Evolutionary conservation across 2,113 vertebrate species (phyloP).

Genomic region (Helogale parvula): DNA sequence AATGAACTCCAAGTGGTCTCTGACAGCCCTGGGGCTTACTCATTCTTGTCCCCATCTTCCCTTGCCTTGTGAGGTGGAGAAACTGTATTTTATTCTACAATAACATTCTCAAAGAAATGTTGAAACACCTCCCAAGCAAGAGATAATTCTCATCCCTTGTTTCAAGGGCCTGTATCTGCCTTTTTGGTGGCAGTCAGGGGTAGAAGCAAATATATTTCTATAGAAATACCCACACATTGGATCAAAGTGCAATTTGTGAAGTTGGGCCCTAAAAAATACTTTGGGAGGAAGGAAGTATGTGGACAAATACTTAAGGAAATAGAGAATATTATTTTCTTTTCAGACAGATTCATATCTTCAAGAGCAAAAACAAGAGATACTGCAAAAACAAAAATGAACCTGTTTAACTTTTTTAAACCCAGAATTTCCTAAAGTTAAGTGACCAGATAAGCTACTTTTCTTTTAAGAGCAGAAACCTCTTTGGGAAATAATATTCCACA

Average conservation of each 20-base stretch:
- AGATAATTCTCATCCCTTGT: background rate
- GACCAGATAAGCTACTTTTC: background rate
- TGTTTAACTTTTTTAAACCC: background rate
- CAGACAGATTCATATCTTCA: background rate
- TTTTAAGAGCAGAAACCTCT: background rate
- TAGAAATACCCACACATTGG: background rate
- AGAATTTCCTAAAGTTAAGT: background rate
- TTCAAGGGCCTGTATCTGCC: background rate
- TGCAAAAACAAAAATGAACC: background rate
- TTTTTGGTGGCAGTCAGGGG: background rate
- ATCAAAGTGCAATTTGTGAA: background rate
- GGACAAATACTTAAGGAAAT: background rate
- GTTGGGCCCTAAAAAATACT: background rate
- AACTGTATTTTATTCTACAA: background rate
- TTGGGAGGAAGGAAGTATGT: background rate
- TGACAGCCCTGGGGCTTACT: background rate
- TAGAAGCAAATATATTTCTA: background rate
- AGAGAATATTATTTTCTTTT: background rate
- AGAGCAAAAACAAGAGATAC: background rate
- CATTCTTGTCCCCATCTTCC: background rate
- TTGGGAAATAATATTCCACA: background rate
- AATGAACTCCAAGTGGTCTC: background rate
- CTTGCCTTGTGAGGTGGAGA: background rate
- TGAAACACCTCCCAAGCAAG: background rate
- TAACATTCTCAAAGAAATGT: background rate